phyloP scores from a whole-genome alignment of 1,140 invertebrate genomes.

The Argopecten irradians region DNA sequence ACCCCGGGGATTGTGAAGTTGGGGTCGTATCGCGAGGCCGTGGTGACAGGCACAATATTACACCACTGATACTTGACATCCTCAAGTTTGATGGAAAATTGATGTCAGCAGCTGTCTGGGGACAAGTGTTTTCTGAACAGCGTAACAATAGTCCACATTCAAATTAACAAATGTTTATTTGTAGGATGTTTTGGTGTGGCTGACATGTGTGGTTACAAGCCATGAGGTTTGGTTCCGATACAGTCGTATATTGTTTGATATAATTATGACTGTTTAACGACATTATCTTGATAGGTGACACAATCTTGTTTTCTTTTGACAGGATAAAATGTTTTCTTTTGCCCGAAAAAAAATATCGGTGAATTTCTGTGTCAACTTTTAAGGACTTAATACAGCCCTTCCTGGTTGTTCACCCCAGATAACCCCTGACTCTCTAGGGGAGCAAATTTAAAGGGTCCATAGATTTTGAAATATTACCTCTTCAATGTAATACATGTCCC shows the following conservation, averaged over 20 bases:
- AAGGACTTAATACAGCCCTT: background rate
- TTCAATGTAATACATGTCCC: background rate
- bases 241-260: background rate
- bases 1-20: background rate
- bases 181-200: background rate
- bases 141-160: background rate
- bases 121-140: background rate
- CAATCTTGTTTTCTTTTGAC: background rate
- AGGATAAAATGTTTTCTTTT: background rate
- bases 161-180: background rate
- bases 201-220: background rate
- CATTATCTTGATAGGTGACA: background rate
- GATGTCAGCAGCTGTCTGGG: background rate
- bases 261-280: background rate
- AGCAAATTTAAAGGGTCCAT: background rate
- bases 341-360: background rate
- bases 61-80: background rate
- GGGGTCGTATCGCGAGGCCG: background rate
- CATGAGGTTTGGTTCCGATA: too few species aligned
- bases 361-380: background rate
- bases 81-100: constrained; percentile 22
- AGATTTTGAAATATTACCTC: background rate
- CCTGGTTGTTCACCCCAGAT: background rate
- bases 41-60: background rate
- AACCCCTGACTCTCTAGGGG: background rate